Evolutionary conservation across 1,140 invertebrate species (phyloP), one percentile per base, ranked within the genome.

Genomic region (Rhagoletis pomonella): DNA sequence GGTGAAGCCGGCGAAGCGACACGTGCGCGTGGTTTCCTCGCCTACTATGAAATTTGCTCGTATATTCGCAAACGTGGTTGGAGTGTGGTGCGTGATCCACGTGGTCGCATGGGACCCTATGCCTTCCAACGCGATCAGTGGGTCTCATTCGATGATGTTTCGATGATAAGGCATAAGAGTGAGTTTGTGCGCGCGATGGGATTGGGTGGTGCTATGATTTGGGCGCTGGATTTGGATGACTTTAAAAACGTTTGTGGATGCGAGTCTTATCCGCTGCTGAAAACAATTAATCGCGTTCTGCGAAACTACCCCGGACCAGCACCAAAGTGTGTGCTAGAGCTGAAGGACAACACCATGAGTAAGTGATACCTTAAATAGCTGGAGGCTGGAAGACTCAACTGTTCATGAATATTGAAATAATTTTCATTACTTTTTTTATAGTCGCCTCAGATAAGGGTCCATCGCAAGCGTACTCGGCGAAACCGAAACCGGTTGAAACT

Each of bases 1-100:
- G 96, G 96, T 65, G 94, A 96, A 91, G 96, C 96, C 1, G 97
- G 97, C 12, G 95, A 96, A 88, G 96, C 96, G 86, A 98, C 97
- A 0, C 94, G 96, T 89, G 96, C 97, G 9, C 93, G 95, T 89
- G 97, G 97, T 42, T 97, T 98, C 90, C 94, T 98, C 7, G 94
- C 97, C 0, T 98, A 97, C 92, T 98, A 98, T 92, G 97, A 98
- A 95, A 97, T 97, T 86, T 97, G 96, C 89, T 94, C 95, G n/a
- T 94, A 95, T 60, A 94, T 96, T 17, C 94, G 95, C 88, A 94
- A 94, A 1, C 93, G 94, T 87, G 94, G 95, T 2, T 97, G 96
- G 96, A 94, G 94, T 81, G 94, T 97, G 1, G 94, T 95, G 0
- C 94, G 95, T 65, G 96, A 97, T 89, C 93, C 94, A 0, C 94